Conservation (phyloP, 2,113 vertebrate genomes). For the Aegithalos caudatus region DNA sequence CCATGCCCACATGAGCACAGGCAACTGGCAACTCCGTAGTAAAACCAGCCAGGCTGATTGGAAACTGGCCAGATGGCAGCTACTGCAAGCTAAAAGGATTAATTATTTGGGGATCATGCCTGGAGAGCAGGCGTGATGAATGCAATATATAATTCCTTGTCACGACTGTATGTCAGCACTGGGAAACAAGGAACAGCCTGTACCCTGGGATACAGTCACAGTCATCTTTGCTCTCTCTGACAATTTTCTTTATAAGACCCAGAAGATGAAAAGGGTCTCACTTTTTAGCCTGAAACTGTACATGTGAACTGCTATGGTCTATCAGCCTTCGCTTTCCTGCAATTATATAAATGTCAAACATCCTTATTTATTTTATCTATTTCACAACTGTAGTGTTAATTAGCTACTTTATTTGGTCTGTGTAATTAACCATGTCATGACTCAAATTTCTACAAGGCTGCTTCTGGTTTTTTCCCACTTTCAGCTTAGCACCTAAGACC, state of each 20-base stretch:
- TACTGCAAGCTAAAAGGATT: slow-evolving; percentile 58
- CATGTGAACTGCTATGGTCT: rapidly evolving
- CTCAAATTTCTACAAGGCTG: neutral
- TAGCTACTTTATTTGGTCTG: neutral
- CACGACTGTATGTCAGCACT: slow-evolving; percentile 22
- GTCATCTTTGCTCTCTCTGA: neutral
- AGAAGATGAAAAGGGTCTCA: neutral
- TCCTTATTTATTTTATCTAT: neutral
- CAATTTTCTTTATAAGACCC: neutral
- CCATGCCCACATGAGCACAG: neutral
- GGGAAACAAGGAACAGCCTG: slow-evolving; percentile 20
- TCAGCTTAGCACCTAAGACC: neutral
- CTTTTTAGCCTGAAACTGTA: neutral
- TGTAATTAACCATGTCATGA: neutral
- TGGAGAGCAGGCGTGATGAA: slow-evolving; percentile 55
- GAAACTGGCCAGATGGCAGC: slow-evolving; percentile 60
- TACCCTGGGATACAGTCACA: slow-evolving; percentile 9
- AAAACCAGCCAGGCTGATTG: slow-evolving; percentile 43
- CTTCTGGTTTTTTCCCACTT: neutral
- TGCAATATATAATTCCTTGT: slow-evolving; percentile 49
- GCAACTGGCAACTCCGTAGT: neutral
- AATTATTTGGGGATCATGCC: slow-evolving; percentile 63
- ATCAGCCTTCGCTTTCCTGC: neutral
- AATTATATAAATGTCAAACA: neutral
- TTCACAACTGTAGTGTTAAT: neutral